Evolutionary conservation across 2,113 vertebrate genomes (phyloP).

Genomic region (Hypanus sabinus): DNA sequence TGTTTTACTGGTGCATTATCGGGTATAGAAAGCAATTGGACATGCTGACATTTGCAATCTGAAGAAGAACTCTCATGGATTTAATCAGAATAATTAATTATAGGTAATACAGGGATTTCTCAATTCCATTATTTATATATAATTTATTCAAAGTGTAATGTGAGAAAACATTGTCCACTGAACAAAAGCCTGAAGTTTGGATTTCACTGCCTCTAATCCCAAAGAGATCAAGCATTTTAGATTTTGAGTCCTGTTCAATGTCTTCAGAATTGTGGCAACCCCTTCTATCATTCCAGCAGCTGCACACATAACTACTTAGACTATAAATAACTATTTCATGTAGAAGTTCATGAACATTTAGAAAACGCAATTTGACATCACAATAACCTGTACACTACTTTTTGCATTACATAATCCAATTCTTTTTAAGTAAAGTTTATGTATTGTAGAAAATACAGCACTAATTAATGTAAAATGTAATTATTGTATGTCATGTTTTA

Average conservation of each 20-base stretch:
- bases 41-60: background rate
- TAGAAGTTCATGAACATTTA: background rate
- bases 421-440: background rate
- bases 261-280: background rate
- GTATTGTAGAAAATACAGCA: background rate
- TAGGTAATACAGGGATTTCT: background rate
- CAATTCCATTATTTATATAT: background rate
- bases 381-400: background rate
- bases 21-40: background rate
- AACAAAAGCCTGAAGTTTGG: background rate
- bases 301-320: background rate
- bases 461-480: background rate
- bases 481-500: background rate
- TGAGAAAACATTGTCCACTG: background rate
- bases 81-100: background rate
- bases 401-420: background rate
- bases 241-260: background rate
- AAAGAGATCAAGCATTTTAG: background rate
- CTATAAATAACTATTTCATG: background rate
- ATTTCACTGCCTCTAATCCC: background rate
- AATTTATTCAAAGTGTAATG: background rate
- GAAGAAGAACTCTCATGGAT: background rate
- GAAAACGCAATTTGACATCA: background rate
- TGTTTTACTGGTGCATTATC: slow-evolving; percentile 1
- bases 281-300: background rate